These are phyloP conservation scores for Rhagoletis pomonella DNA, from an alignment of 1,140 invertebrate genomes.

Conservation along the genomic window DNA sequence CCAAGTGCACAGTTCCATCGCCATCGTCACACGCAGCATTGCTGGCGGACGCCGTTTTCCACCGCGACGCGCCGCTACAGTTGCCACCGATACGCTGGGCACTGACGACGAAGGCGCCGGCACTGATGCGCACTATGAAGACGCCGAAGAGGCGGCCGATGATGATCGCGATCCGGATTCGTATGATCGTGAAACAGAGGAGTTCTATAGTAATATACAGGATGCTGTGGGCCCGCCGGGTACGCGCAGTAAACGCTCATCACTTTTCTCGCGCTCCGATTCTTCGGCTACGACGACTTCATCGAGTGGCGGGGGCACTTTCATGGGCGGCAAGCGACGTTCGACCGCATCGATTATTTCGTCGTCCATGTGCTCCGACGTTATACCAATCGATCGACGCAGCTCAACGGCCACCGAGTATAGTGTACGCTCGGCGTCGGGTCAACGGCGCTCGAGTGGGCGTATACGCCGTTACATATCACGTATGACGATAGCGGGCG, in stretches of 20 bases:
- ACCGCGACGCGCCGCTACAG: conserved; percentile 57
- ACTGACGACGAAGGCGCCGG: conserved; percentile 67
- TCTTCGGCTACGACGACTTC: conserved; percentile 72
- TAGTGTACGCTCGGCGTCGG: conserved; percentile 62
- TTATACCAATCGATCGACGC: conserved; percentile 67
- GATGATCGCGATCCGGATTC: conserved; percentile 68
- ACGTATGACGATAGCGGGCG: conserved; percentile 72
- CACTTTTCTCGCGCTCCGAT: conserved; percentile 71
- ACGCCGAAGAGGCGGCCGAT: conserved; percentile 17
- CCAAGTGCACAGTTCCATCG: background rate
- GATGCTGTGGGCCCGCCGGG: conserved; percentile 61
- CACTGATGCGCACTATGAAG: conserved; percentile 51
- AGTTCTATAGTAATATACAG: conserved; percentile 72
- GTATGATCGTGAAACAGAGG: conserved; percentile 70
- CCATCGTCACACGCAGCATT: background rate
- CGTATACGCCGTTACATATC: conserved; percentile 69
- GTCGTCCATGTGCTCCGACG: conserved; percentile 70
- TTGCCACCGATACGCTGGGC: conserved; percentile 58
- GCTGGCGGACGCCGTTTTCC: conserved; percentile 48
- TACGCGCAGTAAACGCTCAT: conserved; percentile 68
- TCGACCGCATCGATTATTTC: conserved; percentile 72
- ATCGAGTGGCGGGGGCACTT: conserved; percentile 67
- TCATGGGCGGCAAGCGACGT: conserved; percentile 64
- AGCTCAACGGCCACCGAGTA: conserved; percentile 72
- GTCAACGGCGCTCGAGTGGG: conserved; percentile 67